Evolutionary conservation across 2,888 invertebrate genomes (phyloP).

Genomic region (Agrotis exclamationis): DNA sequence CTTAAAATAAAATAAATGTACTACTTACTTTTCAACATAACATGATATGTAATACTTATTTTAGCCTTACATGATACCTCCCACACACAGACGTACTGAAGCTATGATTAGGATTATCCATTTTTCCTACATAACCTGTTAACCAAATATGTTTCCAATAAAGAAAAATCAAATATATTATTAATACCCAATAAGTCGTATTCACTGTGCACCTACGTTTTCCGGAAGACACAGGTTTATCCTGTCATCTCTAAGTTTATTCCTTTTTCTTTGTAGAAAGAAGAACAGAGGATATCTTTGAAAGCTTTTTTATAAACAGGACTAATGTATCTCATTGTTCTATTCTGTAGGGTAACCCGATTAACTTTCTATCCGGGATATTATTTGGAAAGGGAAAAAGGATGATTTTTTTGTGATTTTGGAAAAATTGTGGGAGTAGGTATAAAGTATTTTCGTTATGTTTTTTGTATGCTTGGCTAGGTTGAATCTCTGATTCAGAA

Average conservation of each 20-base stretch:
- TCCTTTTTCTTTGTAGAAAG: slow-evolving; percentile 59
- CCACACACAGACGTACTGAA: no score
- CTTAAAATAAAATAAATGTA: not conserved
- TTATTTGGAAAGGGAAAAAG: slow-evolving; percentile 18
- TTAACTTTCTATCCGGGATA: slow-evolving; percentile 32
- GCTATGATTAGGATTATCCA: not conserved
- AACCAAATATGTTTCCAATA: slow-evolving; percentile 15
- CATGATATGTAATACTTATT: no score
- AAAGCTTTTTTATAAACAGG: slow-evolving; percentile 59
- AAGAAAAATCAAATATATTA: slow-evolving; percentile 29
- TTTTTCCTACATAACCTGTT: not conserved
- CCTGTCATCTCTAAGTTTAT: slow-evolving; percentile 39
- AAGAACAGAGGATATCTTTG: slow-evolving; percentile 46
- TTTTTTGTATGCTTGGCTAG: no score
- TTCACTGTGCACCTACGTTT: not conserved
- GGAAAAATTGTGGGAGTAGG: not conserved
- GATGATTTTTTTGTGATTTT: slow-evolving; percentile 7
- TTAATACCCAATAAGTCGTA: slow-evolving; percentile 28
- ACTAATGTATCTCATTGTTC: slow-evolving; percentile 62
- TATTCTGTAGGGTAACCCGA: slow-evolving; percentile 44
- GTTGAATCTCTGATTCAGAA: no score
- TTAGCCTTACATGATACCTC: not conserved
- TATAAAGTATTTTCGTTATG: no score
- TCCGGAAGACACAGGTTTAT: slow-evolving; percentile 38
- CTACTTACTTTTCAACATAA: not conserved